phyloP scores from a whole-genome alignment of 2,888 invertebrate genomes.

The Meloe dianella region DNA sequence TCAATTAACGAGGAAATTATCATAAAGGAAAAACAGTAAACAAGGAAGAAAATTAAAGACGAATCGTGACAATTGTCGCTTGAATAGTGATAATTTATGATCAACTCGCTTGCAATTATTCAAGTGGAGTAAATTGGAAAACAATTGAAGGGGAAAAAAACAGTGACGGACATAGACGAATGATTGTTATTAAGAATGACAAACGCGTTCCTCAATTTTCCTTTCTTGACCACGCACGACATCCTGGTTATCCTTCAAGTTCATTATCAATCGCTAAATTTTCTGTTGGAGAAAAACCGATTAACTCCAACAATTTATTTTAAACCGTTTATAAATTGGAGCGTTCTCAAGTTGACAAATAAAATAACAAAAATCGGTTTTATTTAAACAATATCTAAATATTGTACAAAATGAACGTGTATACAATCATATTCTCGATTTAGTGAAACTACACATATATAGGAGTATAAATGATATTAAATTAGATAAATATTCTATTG shows the following conservation, averaged over 20 bases:
- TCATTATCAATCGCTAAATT: slow-evolving; percentile 18
- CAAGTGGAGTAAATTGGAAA: slow-evolving; percentile 12
- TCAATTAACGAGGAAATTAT: neutral
- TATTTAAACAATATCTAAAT: neutral
- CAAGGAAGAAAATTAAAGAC: neutral
- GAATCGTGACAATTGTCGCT: neutral
- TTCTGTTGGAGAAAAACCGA: slow-evolving; percentile 7
- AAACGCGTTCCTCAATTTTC: slow-evolving; percentile 27
- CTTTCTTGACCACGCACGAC: slow-evolving; percentile 20
- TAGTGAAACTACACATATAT: neutral
- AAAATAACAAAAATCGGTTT: slow-evolving; percentile 19
- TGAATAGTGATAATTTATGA: slow-evolving; percentile 1
- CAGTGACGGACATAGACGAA: slow-evolving; percentile 17
- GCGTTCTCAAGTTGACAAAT: neutral
- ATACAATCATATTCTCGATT: neutral
- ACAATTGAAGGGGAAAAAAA: slow-evolving; percentile 3
- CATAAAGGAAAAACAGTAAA: neutral
- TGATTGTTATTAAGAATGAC: slow-evolving; percentile 24
- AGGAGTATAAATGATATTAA: neutral
- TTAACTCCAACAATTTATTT: neutral
- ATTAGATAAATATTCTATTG: slow-evolving; percentile 35
- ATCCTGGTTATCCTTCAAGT: slow-evolving; percentile 13
- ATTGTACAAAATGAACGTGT: neutral
- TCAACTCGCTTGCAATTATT: neutral
- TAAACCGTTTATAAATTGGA: neutral